Percentiles rank a stretch among this genome's conserved stretches.
Conservation (phyloP, 2,888 invertebrate species). For the Philopedon plagiatum region DNA sequence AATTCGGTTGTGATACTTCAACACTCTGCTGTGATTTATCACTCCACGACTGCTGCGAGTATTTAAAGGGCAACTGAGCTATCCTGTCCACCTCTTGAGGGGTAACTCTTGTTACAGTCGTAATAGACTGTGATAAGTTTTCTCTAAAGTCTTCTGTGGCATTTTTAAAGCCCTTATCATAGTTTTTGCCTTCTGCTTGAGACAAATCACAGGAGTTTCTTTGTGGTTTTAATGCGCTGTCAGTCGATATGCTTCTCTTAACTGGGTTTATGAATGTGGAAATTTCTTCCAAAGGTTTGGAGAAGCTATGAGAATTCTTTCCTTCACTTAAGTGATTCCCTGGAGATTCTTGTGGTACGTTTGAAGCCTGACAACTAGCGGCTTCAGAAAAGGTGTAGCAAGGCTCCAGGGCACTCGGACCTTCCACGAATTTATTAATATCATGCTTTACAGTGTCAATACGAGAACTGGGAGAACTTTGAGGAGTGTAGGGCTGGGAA, state of each 20-base stretch:
- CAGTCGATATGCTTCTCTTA: not conserved
- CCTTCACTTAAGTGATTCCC: not conserved
- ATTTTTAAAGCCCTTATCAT: not conserved
- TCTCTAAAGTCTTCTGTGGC: not conserved
- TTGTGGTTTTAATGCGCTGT: not conserved
- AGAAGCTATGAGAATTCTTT: too few relatives aligned
- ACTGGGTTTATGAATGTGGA: too few relatives aligned
- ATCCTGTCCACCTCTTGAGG: conserved; percentile 8
- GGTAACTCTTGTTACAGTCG: not conserved
- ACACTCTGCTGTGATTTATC: not conserved
- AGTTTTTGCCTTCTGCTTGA: not conserved
- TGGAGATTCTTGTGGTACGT: too few relatives aligned
- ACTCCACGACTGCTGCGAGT: not conserved
- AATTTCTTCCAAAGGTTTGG: too few relatives aligned
- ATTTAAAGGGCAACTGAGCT: not conserved
- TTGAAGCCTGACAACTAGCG: not conserved
- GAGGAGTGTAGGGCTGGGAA: conserved; percentile 6
- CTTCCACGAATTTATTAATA: not conserved
- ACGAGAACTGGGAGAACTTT: not conserved
- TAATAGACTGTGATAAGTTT: not conserved
- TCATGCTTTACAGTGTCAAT: not conserved
- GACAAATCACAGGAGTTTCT: not conserved
- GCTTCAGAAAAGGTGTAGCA: too few relatives aligned
- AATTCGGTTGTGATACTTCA: not conserved
- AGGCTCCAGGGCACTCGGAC: not conserved